Percentiles rank a stretch among this genome's conserved stretches.
Conservation (phyloP, 2,797 vertebrate genomes). For the Fringilla coelebs region DNA sequence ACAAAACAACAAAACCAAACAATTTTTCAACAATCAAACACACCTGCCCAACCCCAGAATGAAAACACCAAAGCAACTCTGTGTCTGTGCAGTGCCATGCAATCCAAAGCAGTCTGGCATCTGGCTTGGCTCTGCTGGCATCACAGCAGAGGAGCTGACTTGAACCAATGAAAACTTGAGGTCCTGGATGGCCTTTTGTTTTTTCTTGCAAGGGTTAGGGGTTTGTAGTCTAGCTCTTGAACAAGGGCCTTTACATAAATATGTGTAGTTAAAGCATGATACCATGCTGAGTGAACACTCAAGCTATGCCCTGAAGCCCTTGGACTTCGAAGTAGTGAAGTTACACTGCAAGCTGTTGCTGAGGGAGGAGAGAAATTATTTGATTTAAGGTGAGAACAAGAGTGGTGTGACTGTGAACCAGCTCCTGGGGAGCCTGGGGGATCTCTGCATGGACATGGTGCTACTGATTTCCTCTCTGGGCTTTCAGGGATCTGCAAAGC, state of each 20-base stretch:
- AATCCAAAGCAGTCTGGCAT: neutral
- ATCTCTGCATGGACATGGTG: neutral
- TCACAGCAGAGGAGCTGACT: neutral
- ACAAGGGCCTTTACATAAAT: neutral
- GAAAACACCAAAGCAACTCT: neutral
- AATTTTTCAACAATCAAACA: neutral
- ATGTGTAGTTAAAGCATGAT: neutral
- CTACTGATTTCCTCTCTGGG: neutral
- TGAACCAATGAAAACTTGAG: neutral
- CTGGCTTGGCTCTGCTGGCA: neutral
- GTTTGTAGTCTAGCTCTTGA: neutral
- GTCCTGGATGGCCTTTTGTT: neutral
- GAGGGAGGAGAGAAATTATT: neutral
- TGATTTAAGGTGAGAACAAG: neutral
- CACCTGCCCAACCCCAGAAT: neutral
- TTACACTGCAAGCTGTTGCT: neutral
- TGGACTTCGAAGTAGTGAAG: neutral
- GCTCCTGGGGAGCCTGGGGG: neutral
- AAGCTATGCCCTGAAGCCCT: neutral
- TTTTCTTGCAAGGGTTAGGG: neutral
- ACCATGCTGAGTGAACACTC: neutral
- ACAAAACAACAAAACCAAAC: neutral
- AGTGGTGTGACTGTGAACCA: neutral
- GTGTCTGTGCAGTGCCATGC: neutral
- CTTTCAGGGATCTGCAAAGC: neutral